These are phyloP conservation scores for Drosophila nebulosa DNA, from an alignment of 1,140 invertebrate species.

Conservation along the genomic window DNA sequence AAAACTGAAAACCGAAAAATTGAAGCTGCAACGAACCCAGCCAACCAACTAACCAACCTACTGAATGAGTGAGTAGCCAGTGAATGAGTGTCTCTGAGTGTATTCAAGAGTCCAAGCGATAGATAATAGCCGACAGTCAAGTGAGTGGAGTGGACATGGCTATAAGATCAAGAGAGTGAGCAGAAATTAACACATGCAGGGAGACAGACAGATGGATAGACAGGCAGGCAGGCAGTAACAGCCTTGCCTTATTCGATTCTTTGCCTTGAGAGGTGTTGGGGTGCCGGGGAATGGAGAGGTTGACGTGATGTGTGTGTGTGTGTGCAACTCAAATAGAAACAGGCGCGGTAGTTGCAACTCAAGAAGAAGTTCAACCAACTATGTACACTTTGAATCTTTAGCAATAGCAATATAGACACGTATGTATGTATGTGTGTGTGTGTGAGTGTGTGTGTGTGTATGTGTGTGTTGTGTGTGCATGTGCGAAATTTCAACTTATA, in stretches of 20 bases:
- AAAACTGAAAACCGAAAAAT: slow-evolving; percentile 1
- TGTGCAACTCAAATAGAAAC: neutral
- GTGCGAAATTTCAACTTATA: slow-evolving; percentile 24
- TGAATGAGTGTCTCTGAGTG: slow-evolving; percentile 5
- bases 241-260: neutral
- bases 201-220: neutral
- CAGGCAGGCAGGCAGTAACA: neutral
- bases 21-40: slow-evolving; percentile 1
- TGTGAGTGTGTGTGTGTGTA: neutral
- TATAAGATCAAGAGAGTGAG: slow-evolving; percentile 1
- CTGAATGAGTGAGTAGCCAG: slow-evolving; percentile 4
- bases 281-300: neutral
- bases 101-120: slow-evolving; percentile 3
- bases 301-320: neutral
- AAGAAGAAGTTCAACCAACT: slow-evolving; percentile 29
- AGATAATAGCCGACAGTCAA: neutral
- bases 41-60: neutral
- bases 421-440: too few species aligned
- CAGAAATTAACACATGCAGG: neutral
- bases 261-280: neutral
- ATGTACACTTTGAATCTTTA: slow-evolving; percentile 24
- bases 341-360: slow-evolving; percentile 1
- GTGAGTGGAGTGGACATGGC: slow-evolving; percentile 1
- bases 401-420: slow-evolving; percentile 37
- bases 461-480: slow-evolving; percentile 20